A percentile compares a stretch with the other conserved stretches of the same genome.
These are phyloP conservation scores for Isurus oxyrinchus DNA, from an alignment of 2,113 vertebrate species.

Conservation along the genomic window DNA sequence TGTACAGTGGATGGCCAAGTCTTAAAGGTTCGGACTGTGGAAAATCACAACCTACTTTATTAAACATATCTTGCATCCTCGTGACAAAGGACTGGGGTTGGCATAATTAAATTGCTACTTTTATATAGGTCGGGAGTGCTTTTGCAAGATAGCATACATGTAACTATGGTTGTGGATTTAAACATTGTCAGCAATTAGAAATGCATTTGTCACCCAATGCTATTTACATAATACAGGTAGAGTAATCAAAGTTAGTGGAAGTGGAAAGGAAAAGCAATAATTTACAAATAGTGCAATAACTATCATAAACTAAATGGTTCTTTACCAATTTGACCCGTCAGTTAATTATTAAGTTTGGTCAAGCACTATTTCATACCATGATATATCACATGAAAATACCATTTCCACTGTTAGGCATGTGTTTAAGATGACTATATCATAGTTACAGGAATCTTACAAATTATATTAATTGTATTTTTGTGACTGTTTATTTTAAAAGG, in stretches of 20 bases:
- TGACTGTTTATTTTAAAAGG: conserved; percentile 21
- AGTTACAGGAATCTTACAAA: not conserved
- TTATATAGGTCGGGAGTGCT: not conserved
- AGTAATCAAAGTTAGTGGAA: not conserved
- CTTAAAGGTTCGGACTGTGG: not conserved
- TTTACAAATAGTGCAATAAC: not conserved
- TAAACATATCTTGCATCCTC: not conserved
- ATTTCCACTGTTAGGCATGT: not conserved
- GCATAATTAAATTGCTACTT: not conserved
- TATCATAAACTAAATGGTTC: not conserved
- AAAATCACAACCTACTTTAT: not conserved
- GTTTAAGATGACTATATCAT: not conserved
- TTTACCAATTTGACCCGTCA: not conserved
- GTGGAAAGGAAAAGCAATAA: not conserved
- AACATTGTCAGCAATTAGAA: not conserved
- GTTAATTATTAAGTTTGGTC: not conserved
- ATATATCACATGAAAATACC: not conserved
- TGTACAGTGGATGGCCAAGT: not conserved
- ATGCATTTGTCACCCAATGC: not conserved
- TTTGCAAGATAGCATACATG: not conserved
- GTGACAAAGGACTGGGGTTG: not conserved
- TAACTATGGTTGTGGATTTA: not conserved
- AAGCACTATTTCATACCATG: not conserved
- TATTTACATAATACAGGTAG: not conserved
- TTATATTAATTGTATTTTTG: not conserved